Conservation (phyloP, 1,140 invertebrate genomes). For the Leucophenga varia region DNA sequence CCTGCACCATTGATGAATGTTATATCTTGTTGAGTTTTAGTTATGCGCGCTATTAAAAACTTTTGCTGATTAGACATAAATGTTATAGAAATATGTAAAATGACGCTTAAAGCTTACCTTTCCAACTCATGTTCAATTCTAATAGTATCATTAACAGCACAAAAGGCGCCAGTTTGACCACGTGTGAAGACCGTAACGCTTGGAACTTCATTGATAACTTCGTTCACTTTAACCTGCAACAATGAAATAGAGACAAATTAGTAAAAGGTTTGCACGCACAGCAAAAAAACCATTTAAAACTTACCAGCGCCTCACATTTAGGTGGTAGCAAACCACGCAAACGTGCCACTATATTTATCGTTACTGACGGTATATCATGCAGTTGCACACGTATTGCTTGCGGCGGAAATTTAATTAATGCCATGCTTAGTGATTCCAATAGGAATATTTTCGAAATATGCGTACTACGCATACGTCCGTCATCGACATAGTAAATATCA, state of each 20-base stretch:
- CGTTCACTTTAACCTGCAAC: constrained; percentile 37
- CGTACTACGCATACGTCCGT: constrained; percentile 39
- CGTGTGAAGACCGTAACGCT: constrained; percentile 39
- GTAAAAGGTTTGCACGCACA: too few relatives aligned
- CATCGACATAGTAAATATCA: constrained; percentile 46
- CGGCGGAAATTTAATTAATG: constrained; percentile 39
- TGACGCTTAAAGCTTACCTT: constrained; percentile 30
- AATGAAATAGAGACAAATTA: too few relatives aligned
- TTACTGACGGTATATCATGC: constrained; percentile 42
- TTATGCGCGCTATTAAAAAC: too few relatives aligned
- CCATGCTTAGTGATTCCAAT: constrained; percentile 45
- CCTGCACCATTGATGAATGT: too few relatives aligned
- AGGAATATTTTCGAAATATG: constrained; percentile 50
- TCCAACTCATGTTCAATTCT: constrained; percentile 44
- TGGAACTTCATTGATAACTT: constrained; percentile 21
- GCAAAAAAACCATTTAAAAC: too few relatives aligned
- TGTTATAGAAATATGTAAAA: too few relatives aligned
- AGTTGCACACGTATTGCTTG: constrained; percentile 41
- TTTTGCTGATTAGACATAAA: too few relatives aligned
- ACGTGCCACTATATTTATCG: constrained; percentile 30
- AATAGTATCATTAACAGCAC: constrained; percentile 43
- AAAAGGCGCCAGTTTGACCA: constrained; percentile 29
- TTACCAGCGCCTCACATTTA: constrained; percentile 39
- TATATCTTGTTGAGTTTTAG: too few relatives aligned
- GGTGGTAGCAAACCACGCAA: constrained; percentile 36